These are phyloP conservation scores for Eudorcas thomsonii DNA, from an alignment of 2,113 vertebrate genomes.

Conservation along the genomic window DNA sequence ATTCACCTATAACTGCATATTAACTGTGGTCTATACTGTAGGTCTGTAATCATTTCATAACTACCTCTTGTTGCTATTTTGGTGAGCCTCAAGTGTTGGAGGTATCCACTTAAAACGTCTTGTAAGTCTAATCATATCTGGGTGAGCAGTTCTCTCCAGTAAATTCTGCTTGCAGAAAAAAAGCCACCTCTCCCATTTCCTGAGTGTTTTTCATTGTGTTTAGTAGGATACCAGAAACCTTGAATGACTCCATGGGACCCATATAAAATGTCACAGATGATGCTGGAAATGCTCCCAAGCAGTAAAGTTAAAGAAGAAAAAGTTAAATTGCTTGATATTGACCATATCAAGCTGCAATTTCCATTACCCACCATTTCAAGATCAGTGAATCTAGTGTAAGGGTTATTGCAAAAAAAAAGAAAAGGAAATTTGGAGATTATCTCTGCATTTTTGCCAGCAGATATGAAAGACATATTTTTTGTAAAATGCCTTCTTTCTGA, in stretches of 20 bases:
- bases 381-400: neutral
- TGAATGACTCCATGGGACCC: neutral
- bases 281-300: neutral
- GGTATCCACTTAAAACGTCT: neutral
- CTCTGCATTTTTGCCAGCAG: neutral
- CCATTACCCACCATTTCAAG: neutral
- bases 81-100: neutral
- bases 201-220: neutral
- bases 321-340: neutral
- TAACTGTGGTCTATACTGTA: neutral
- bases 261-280: neutral
- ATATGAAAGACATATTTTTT: neutral
- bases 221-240: neutral
- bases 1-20: neutral
- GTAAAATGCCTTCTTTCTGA: neutral
- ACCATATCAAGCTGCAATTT: neutral
- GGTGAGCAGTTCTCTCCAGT: neutral
- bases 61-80: neutral
- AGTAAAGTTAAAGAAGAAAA: neutral
- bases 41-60: neutral
- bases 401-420: neutral
- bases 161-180: neutral
- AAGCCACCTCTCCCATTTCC: neutral
- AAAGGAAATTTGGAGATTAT: neutral
- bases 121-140: neutral